Base-by-base conservation (phyloP, 1,140 invertebrate species). In the Carcinoscorpius rotundicauda region DNA sequence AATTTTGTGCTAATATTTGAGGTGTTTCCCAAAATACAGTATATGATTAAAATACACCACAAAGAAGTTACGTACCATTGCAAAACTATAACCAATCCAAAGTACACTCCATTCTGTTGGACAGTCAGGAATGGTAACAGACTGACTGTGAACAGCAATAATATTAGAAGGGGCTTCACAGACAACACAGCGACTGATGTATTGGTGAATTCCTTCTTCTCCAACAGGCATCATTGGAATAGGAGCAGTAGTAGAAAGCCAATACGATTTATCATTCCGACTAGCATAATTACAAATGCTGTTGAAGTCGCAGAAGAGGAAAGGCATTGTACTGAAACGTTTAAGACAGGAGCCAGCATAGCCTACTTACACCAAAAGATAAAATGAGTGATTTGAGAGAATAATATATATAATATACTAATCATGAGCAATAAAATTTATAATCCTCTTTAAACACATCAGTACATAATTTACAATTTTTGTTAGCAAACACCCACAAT, bases 201-300 rank as follows among this genome's bases (percentile, higher is more conserved):
- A 96, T 74, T 85, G 83, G 69, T 82, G 78, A 69, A 98, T 97
- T 58, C 84, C 85, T 3, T 80, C 76, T 72, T 89, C 89, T 61
- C 86, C 82, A 0, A 96, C 88, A 10, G 94, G 93, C 80, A 82
- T 82, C 85, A 93, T 93, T 3, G 93, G 91, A 67, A 96, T 89
- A 6, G 92, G 83, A 59, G 85, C 88, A 71, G 86, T 91, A 8
- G 95, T 97, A 6, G 93, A 92, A 57, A 98, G 80, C 96, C 96
- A 98, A 76, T 96, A 98, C 60, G 91, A 95, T 77, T 91, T 87
- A 77, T 97, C 95, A 73, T 97, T 98, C 72, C 96, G 82, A 72
- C 87, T 93, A 48, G 94, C 94, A 76, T 98, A 98, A 77, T 98
- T 93, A 76, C 96, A 98, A 0, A 97, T 91, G 75, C 94, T 91